Evolutionary conservation across 2,797 vertebrate species (phyloP).

Genomic region (Pseudopleuronectes americanus): DNA sequence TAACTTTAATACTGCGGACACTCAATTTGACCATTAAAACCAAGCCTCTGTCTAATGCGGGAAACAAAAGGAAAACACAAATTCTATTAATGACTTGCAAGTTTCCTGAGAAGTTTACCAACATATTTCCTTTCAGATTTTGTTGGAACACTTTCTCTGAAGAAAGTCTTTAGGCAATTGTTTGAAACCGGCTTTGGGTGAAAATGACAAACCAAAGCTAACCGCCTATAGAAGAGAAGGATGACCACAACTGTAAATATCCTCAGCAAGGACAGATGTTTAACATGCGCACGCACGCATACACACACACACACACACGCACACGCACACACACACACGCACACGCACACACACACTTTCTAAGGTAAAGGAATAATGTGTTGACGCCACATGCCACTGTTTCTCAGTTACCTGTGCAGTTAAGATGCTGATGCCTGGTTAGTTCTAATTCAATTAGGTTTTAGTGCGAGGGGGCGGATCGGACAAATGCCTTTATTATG

Average conservation of each 20-base stretch:
- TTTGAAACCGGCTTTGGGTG: too few species aligned
- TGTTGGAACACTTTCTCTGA: too few species aligned
- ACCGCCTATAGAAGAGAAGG: not conserved
- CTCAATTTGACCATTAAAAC: not conserved
- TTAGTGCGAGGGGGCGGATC: conserved; percentile 75
- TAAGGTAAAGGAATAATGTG: conserved; percentile 6
- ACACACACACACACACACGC: conserved; percentile 22
- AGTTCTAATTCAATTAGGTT: conserved; percentile 83
- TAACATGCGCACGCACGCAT: conserved; percentile 14
- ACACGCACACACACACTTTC: conserved; percentile 10
- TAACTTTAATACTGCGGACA: not conserved
- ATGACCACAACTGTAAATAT: too few species aligned
- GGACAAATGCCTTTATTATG: conserved; percentile 73
- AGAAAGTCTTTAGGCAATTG: too few species aligned
- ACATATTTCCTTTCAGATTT: too few species aligned
- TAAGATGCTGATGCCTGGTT: conserved; percentile 46
- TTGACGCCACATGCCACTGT: conserved; percentile 69
- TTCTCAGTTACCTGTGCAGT: conserved; percentile 77
- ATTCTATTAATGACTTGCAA: too few species aligned
- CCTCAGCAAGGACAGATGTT: too few species aligned
- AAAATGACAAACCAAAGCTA: too few species aligned
- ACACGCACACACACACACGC: conserved; percentile 7
- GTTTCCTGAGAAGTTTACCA: too few species aligned
- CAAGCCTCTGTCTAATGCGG: not conserved
- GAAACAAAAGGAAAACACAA: not conserved